Evolutionary conservation across 2,113 vertebrate genomes (phyloP), one percentile per base, ranked within the genome.

Genomic region (Prionailurus viverrinus): DNA sequence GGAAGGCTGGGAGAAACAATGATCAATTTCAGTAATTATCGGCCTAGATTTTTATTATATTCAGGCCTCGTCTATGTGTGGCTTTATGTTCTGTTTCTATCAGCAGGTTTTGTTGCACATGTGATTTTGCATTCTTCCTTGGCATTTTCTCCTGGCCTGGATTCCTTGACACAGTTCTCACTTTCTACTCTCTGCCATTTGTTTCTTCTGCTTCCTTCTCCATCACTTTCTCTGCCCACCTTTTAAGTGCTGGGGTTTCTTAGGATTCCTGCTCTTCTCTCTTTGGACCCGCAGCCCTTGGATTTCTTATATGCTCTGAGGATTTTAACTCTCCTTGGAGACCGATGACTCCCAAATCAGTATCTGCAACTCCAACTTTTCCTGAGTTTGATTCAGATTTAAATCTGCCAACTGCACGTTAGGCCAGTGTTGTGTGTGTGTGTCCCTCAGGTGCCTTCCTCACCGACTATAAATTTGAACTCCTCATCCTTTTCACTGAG

Each of bases 1-100:
- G 58, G 53, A 81, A 84, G 19, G 33, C 53, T 18, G 31, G 74
- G 63, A 58, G 48, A 19, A 33, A 48, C 36, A 53, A 15, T n/a
- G 19, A 94, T 78, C 36, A 23, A 31, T 78, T 71, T 81, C 51
- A n/a, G 45, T 84, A 66, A 78, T 23, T 53, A 19, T 71, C 66
- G 45, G 31, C 39, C 29, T 79, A 12, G 65, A 5, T 84, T 10
- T 58, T 61, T 95, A 23, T 29, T 66, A n/a, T 33, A 41, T 18
- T 45, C 3, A 7, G 36, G 5, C 0, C 23, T 48, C 27, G 15
- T 39, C n/a, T 25, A 0, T 3, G 0, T 79, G 45, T 31, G 21
- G 11, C 79, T 29, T 79, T 84, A 13, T 19, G 0, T 51, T 68
- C 36, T 31, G 27, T 41, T 65, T 92, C 63, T 31, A 2, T 19